Evolutionary conservation across 2,888 invertebrate genomes (phyloP).

Genomic region (Frankliniella intonsa): DNA sequence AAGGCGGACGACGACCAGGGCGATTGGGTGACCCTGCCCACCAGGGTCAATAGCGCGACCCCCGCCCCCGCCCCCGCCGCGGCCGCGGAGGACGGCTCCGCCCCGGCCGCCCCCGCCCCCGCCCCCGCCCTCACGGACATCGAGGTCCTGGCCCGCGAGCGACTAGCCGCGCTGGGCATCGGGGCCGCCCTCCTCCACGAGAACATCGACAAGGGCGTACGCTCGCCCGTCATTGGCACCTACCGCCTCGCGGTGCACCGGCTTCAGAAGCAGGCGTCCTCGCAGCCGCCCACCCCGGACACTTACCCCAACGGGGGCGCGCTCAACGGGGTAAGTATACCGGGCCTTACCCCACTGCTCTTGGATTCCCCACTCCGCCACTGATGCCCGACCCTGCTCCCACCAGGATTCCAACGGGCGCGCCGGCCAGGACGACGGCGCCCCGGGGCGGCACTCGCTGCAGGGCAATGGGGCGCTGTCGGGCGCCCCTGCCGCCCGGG

Average conservation of each 20-base stretch:
- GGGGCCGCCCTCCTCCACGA: slow-evolving; percentile 54
- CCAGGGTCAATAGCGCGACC: slow-evolving; percentile 45
- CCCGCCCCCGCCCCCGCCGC: slow-evolving; percentile 29
- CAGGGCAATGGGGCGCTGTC: background rate
- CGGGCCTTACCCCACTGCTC: no score
- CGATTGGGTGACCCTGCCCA: slow-evolving; percentile 39
- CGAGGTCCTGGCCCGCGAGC: slow-evolving; percentile 39
- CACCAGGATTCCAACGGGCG: slow-evolving; percentile 3
- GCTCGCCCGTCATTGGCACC: slow-evolving; percentile 63
- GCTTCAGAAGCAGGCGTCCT: slow-evolving; percentile 42
- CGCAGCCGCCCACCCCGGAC: background rate
- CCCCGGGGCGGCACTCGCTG: background rate
- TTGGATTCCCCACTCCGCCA: background rate
- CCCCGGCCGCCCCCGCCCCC: slow-evolving; percentile 32
- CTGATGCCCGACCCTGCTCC: background rate
- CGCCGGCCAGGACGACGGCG: slow-evolving; percentile 1
- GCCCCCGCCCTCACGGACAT: slow-evolving; percentile 36
- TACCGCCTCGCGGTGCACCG: slow-evolving; percentile 65
- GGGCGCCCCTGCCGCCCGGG: background rate
- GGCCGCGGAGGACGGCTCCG: slow-evolving; percentile 32
- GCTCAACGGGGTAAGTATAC: no score
- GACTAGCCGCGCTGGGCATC: slow-evolving; percentile 56
- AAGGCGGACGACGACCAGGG: slow-evolving; percentile 36
- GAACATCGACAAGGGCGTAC: slow-evolving; percentile 54
- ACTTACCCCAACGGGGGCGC: background rate